Evolutionary conservation across 1,140 invertebrate genomes (phyloP).

Genomic region (Cyclargus thomasi): DNA sequence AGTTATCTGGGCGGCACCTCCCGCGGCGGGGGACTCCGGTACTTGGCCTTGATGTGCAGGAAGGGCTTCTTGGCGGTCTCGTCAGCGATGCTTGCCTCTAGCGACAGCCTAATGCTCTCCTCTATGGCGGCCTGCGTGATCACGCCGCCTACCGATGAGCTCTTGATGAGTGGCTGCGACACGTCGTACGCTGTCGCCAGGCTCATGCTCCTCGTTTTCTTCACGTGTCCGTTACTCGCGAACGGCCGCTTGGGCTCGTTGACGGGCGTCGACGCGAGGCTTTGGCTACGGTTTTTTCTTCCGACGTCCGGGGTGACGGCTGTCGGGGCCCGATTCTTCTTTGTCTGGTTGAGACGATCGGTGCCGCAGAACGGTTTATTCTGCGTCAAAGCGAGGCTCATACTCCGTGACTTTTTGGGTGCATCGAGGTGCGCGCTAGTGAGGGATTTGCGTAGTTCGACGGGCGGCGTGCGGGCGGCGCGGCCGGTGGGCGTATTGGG

Average conservation of each 20-base stretch:
- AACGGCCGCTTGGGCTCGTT: constrained; percentile 44
- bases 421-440: constrained; percentile 36
- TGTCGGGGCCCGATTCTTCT: constrained; percentile 34
- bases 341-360: constrained; percentile 37
- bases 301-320: constrained; percentile 29
- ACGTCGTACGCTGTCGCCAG: constrained; percentile 42
- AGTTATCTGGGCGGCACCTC: constrained; percentile 73
- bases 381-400: constrained; percentile 49
- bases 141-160: constrained; percentile 36
- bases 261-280: constrained; percentile 52
- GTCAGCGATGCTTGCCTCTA: constrained; percentile 59
- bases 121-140: constrained; percentile 73
- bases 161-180: constrained; percentile 44
- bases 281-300: constrained; percentile 52
- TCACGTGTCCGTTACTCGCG: constrained; percentile 36
- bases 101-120: constrained; percentile 59
- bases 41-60: constrained; percentile 84
- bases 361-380: constrained; percentile 47
- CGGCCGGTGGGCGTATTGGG: constrained; percentile 50
- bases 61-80: constrained; percentile 73
- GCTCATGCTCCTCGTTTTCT: constrained; percentile 65
- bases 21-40: constrained; percentile 79
- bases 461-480: constrained; percentile 48
- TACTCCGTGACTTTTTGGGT: constrained; percentile 59
- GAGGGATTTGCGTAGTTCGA: constrained; percentile 58